Evolutionary conservation across 2,888 invertebrate genomes (phyloP), one percentile per base, ranked within the genome.

Genomic region (Ophion ellenae): DNA sequence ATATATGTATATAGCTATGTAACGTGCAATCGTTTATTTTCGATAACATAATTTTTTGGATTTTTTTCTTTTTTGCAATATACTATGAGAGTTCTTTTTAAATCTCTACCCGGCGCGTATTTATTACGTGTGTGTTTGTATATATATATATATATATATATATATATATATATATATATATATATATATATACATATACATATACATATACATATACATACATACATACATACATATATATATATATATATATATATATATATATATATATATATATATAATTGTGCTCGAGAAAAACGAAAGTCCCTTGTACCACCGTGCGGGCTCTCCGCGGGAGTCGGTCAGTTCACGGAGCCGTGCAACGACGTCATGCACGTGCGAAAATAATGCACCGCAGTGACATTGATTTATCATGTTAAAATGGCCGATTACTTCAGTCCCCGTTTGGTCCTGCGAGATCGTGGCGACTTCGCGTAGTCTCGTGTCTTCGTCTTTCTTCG

Each of bases 21-120:
- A 74, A 69, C 78, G 47, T 77, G 83, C 83, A 79, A 79, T 83
- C 78, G 83, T 79, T 79, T 83, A 79, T 83, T 63, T 79, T 66
- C 71, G 40, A 64, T 63, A 67, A 71, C 69, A 40, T 10, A 10
- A 40, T 80, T 80, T 80, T 66, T 76, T 53, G 28, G 11, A 2
- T 57, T 36, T 76, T 76, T 67, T 71, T 45, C 11, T 78, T 67
- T 63, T 66, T 74, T 74, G 14, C 24, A 20, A 59, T 40, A 17
- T 63, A 53, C 20, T n/a, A 24, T 71, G 20, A 9, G 66, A 59
- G 14, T 47, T 79, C 5, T 47, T 10, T 69, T 20, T 59, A 40
- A 20, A 47, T 53, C 14, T 70, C 17, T 69, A 28, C 24, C 3
- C 17, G 17, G 53, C 53, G 14, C 17, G 7, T 47, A 36, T 45